Conservation (phyloP, 2,113 vertebrate genomes). For the Coturnix japonica region DNA sequence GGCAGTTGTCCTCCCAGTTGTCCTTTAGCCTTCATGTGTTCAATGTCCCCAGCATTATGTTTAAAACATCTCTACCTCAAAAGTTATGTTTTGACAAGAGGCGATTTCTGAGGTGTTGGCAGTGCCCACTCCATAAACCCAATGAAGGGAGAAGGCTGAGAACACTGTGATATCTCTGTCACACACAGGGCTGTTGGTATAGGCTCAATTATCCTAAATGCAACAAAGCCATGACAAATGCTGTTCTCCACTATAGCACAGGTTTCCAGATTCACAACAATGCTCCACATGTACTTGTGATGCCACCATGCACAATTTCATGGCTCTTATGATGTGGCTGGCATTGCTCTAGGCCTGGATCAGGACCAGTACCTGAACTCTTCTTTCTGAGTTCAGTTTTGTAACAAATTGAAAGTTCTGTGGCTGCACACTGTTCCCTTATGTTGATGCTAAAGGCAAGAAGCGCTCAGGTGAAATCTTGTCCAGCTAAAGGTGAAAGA, state of each 20-base stretch:
- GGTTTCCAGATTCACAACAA: background rate
- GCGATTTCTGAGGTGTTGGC: slow-evolving; percentile 11
- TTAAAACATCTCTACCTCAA: slow-evolving; percentile 2
- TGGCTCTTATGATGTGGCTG: background rate
- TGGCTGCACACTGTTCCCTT: background rate
- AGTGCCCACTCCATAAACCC: background rate
- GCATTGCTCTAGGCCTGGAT: background rate
- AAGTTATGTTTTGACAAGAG: background rate
- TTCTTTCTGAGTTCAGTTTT: background rate
- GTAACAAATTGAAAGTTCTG: background rate
- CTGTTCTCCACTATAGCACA: background rate
- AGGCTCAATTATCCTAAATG: background rate
- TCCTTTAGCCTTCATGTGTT: background rate
- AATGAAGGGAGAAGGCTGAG: background rate
- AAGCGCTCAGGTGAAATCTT: background rate
- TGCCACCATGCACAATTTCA: background rate
- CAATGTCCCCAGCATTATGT: background rate
- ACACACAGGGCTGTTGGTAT: background rate
- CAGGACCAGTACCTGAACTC: background rate
- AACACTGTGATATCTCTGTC: background rate
- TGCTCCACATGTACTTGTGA: background rate
- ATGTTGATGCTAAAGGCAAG: background rate
- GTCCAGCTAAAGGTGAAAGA: background rate
- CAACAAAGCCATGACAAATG: background rate
- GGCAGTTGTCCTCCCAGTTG: slow-evolving; percentile 7